Evolutionary conservation across 2,797 vertebrate species (phyloP).

Genomic region (Linurgus olivaceus): DNA sequence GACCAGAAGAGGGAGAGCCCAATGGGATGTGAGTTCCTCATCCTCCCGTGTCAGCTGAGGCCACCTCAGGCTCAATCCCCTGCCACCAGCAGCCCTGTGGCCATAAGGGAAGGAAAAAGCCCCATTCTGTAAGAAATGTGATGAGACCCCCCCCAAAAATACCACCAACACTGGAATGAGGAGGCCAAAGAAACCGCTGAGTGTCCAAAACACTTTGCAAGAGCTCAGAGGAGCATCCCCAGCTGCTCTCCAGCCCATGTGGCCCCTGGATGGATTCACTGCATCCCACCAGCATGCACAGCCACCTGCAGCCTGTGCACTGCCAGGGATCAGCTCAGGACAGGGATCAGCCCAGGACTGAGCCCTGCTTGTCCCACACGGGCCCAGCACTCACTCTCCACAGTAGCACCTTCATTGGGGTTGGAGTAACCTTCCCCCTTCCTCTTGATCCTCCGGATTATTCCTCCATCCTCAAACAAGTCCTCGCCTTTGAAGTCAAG

Average conservation of each 20-base stretch:
- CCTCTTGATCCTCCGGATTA: constrained; percentile 89
- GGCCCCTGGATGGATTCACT: background rate
- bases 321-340: background rate
- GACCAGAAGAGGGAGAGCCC: background rate
- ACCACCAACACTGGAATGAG: fast-evolving
- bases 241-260: background rate
- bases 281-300: fast-evolving
- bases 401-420: constrained; percentile 90
- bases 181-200: background rate
- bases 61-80: background rate
- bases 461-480: constrained; percentile 89
- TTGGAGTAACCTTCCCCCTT: constrained; percentile 91
- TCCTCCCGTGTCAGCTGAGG: background rate
- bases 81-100: background rate
- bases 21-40: background rate
- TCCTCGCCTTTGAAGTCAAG: constrained; percentile 90
- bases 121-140: background rate
- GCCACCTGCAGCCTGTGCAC: background rate
- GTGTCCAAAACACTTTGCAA: fast-evolving
- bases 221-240: background rate
- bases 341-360: background rate
- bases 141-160: background rate
- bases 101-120: background rate
- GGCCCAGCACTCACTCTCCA: constrained; percentile 80
- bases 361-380: background rate